Percentiles rank a stretch among this genome's conserved stretches.
Conservation (phyloP, 2,888 invertebrate genomes). For the Melinaea menophilus region DNA sequence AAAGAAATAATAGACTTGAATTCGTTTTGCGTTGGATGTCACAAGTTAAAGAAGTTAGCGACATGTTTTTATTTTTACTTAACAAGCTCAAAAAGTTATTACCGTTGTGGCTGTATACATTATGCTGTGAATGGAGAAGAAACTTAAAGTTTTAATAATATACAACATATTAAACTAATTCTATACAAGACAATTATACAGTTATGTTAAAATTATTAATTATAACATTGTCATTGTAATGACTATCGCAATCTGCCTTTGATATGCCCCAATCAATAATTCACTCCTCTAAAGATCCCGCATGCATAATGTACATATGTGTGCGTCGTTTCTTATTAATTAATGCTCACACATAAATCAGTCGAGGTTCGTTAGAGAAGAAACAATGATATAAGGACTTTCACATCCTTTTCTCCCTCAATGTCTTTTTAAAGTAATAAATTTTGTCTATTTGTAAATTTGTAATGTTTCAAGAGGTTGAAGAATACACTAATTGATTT, state of each 20-base stretch:
- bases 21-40: conserved; percentile 45
- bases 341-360: conserved; percentile 75
- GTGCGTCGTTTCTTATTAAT: conserved; percentile 71
- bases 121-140: background rate
- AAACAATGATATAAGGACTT: conserved; percentile 56
- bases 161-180: background rate
- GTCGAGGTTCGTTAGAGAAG: conserved; percentile 70
- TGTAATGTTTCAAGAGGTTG: conserved; percentile 36
- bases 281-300: conserved; percentile 35
- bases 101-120: conserved; percentile 9
- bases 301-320: conserved; percentile 48
- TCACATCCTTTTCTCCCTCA: conserved; percentile 44
- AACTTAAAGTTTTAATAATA: background rate
- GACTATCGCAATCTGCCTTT: conserved; percentile 23
- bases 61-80: conserved; percentile 3
- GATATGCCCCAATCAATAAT: conserved; percentile 38
- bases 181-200: too few relatives aligned
- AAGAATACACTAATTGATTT: background rate
- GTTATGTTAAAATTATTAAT: too few relatives aligned
- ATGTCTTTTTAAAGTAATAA: conserved; percentile 50
- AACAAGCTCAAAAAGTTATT: background rate
- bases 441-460: conserved; percentile 60
- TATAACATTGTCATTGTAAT: conserved; percentile 1
- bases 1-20: conserved; percentile 64
- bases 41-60: conserved; percentile 35